phyloP scores from a whole-genome alignment of 1,140 invertebrate species.

The Lycorma delicatula region DNA sequence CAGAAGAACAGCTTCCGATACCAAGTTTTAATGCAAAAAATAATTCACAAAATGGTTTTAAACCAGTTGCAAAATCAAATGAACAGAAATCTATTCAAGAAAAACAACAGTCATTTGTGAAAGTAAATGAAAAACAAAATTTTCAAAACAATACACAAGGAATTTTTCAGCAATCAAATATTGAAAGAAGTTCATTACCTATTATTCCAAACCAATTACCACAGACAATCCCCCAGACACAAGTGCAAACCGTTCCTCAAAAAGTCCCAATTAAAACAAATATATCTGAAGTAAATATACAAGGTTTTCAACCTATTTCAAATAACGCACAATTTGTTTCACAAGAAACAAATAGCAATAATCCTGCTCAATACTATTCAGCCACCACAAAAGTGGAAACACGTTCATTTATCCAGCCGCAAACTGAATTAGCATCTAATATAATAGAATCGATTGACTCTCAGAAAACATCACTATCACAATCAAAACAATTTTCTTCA shows the following conservation, averaged over 20 bases:
- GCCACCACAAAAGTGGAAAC: slow-evolving; percentile 15
- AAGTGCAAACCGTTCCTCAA: not conserved
- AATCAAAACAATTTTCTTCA: too few relatives aligned
- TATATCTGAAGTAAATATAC: not conserved
- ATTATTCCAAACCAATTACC: not conserved
- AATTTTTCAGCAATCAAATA: too few relatives aligned
- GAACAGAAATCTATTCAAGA: not conserved
- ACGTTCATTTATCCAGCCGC: slow-evolving; percentile 2
- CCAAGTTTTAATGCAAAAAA: not conserved
- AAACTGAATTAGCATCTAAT: not conserved
- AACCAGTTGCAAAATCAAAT: not conserved
- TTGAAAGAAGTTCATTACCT: too few relatives aligned
- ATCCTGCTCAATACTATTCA: slow-evolving; percentile 10
- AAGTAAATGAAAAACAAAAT: too few relatives aligned
- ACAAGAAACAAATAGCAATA: not conserved
- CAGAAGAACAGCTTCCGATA: slow-evolving; percentile 36
- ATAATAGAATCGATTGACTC: too few relatives aligned
- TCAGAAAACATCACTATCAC: too few relatives aligned
- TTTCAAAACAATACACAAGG: too few relatives aligned
- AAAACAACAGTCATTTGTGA: too few relatives aligned
- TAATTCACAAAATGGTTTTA: not conserved
- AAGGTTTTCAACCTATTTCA: not conserved
- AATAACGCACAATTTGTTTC: not conserved
- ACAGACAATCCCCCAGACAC: not conserved
- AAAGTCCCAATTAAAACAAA: not conserved